These are phyloP conservation scores for Diorhabda elongata DNA, from an alignment of 1,140 invertebrate genomes.

Conservation along the genomic window DNA sequence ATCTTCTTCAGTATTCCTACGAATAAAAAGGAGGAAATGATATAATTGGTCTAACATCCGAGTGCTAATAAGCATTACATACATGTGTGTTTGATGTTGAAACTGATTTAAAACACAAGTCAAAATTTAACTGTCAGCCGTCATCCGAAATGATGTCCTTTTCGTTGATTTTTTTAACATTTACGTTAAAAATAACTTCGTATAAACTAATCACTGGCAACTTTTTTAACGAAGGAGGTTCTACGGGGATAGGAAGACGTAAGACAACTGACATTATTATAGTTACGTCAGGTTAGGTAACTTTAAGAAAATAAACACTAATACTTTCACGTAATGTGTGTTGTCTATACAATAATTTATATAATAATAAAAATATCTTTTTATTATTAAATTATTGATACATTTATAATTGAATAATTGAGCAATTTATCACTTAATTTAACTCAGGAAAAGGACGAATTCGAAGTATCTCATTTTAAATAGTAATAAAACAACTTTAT, in stretches of 20 bases:
- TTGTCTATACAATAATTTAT: too few species aligned
- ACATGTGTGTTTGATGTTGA: conserved; percentile 16
- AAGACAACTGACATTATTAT: not conserved
- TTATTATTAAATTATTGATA: too few species aligned
- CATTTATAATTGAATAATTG: too few species aligned
- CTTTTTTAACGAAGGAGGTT: not conserved
- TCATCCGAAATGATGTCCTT: not conserved
- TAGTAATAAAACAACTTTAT: too few species aligned
- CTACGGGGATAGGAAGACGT: conserved; percentile 4
- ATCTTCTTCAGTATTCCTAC: conserved; percentile 39
- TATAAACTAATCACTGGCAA: conserved; percentile 1
- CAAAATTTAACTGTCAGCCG: conserved; percentile 13
- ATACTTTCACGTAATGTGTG: too few species aligned
- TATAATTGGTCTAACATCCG: not conserved
- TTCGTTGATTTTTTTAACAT: not conserved
- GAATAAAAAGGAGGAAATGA: conserved; percentile 12
- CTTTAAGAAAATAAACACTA: not conserved
- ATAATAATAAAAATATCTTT: too few species aligned
- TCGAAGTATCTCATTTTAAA: too few species aligned
- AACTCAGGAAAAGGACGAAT: too few species aligned
- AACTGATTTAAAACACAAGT: conserved; percentile 1
- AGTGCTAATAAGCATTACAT: conserved; percentile 3
- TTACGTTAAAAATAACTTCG: conserved; percentile 1
- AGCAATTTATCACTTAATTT: too few species aligned
- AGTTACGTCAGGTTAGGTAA: not conserved